Percentiles rank a stretch among this genome's conserved stretches.
phyloP scores from a whole-genome alignment of 1,140 invertebrate genomes.

The Hypsibius dujardini region DNA sequence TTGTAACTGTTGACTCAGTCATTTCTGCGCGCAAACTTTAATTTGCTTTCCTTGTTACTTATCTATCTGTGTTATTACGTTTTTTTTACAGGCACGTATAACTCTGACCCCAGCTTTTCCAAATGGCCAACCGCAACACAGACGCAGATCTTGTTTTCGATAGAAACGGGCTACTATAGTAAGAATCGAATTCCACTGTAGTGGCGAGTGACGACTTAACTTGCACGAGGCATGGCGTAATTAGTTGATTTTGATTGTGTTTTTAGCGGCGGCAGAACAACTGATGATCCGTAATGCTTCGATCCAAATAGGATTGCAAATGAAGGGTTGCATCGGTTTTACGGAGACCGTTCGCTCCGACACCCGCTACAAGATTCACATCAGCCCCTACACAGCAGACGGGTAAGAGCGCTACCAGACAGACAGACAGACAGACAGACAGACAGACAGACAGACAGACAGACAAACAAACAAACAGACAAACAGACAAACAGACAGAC shows the following conservation, averaged over 20 bases:
- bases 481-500: no score
- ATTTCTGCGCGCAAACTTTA: neutral
- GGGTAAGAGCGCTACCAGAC: neutral
- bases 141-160: neutral
- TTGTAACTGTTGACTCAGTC: neutral
- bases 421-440: no score
- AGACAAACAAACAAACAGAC: no score
- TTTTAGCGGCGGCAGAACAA: neutral
- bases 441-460: no score
- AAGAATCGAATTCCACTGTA: constrained; percentile 5
- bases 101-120: neutral
- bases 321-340: neutral
- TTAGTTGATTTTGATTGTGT: neutral
- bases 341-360: neutral
- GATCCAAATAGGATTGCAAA: neutral
- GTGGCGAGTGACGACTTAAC: no score
- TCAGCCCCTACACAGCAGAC: neutral
- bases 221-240: neutral
- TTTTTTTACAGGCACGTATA: neutral
- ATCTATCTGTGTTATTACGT: no score
- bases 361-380: neutral
- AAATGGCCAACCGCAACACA: neutral
- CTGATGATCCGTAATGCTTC: neutral
- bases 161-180: constrained; percentile 4
- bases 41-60: no score